A percentile compares a stretch with the other conserved stretches of the same genome.
Conservation (phyloP, 2,888 invertebrate genomes). For the Trichopria drosophilae region DNA sequence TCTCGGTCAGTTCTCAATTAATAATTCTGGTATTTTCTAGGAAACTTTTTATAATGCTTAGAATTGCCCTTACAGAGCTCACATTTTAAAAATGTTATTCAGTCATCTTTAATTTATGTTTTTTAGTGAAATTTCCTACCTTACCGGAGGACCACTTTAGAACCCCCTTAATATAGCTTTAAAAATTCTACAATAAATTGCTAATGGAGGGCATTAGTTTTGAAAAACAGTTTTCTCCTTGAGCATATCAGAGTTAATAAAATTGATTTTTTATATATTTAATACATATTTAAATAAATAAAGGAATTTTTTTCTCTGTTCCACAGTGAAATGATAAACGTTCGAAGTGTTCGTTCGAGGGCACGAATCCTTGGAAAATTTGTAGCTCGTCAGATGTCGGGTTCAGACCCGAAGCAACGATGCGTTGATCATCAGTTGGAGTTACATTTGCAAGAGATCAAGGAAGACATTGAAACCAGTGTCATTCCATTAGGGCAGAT, state of each 20-base stretch:
- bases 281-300: not conserved
- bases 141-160: too few species aligned
- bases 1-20: too few species aligned
- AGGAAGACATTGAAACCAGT: constrained; percentile 55
- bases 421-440: constrained; percentile 49
- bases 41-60: too few species aligned
- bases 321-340: too few species aligned
- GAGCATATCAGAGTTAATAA: not conserved
- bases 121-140: too few species aligned
- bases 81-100: too few species aligned
- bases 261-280: not conserved
- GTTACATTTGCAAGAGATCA: constrained; percentile 47
- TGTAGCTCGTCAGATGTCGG: constrained; percentile 51
- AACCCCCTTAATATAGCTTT: too few species aligned
- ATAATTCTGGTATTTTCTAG: too few species aligned
- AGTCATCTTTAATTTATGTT: too few species aligned
- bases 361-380: constrained; percentile 48
- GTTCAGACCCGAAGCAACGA: constrained; percentile 35
- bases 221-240: not conserved
- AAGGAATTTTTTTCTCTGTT: not conserved
- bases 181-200: too few species aligned
- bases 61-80: too few species aligned
- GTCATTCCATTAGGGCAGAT: constrained; percentile 66
- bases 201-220: not conserved
- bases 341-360: too few species aligned